Percentiles rank a stretch among this genome's conserved stretches.
phyloP scores from a whole-genome alignment of 2,888 invertebrate genomes.

The Torymus aiolomorphi region DNA sequence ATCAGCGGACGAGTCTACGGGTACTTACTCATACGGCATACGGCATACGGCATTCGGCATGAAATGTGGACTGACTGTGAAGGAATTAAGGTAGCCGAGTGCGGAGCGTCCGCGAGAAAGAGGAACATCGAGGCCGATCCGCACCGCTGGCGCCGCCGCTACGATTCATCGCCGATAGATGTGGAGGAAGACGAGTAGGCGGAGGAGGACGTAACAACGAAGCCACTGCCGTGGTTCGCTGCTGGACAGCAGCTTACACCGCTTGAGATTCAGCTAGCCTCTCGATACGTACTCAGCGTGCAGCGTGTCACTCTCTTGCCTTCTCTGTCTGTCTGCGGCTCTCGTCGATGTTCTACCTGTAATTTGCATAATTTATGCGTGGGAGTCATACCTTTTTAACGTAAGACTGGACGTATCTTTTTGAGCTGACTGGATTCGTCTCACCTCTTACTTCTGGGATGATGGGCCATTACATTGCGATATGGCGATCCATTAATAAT shows the following conservation, averaged over 20 bases:
- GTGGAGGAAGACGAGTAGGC: slow-evolving; percentile 30
- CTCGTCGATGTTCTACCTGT: slow-evolving; percentile 24
- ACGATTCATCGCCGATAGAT: slow-evolving; percentile 11
- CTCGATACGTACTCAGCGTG: too few species aligned
- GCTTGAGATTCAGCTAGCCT: too few species aligned
- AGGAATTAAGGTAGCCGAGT: slow-evolving; percentile 40
- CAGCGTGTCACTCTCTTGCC: too few species aligned
- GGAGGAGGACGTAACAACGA: slow-evolving; percentile 11
- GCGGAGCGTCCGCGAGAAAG: slow-evolving; percentile 27
- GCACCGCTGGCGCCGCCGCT: background rate
- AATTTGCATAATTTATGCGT: slow-evolving; percentile 51
- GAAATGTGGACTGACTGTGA: too few species aligned
- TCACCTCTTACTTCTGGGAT: too few species aligned
- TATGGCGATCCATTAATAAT: too few species aligned
- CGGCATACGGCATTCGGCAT: too few species aligned
- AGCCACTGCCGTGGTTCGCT: too few species aligned
- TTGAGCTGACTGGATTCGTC: slow-evolving; percentile 35
- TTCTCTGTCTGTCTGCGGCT: background rate
- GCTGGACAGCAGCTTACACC: too few species aligned
- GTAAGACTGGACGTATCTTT: slow-evolving; percentile 49
- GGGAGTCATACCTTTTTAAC: slow-evolving; percentile 32
- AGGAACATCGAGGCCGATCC: slow-evolving; percentile 31
- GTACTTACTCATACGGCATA: too few species aligned
- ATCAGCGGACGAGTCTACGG: too few species aligned
- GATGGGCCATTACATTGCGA: too few species aligned